Percentiles rank a stretch among this genome's conserved stretches.
phyloP scores from a whole-genome alignment of 2,113 vertebrate species.

The Cynopterus brachyotis region DNA sequence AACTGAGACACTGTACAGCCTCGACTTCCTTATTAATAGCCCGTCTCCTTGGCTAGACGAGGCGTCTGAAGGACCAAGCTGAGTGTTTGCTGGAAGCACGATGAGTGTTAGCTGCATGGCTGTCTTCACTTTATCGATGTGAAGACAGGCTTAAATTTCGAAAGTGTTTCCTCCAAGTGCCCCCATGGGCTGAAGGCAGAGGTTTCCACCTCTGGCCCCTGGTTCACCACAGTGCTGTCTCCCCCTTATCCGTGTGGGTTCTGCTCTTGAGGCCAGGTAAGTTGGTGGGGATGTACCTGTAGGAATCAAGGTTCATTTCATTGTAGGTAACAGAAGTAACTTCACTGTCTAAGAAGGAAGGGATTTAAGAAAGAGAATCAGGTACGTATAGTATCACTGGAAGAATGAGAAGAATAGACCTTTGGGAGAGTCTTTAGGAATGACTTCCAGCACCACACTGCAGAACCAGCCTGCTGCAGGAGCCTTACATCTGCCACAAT shows the following conservation, averaged over 20 bases:
- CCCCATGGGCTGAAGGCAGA: neutral
- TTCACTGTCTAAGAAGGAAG: neutral
- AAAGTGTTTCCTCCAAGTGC: neutral
- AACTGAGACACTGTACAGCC: neutral
- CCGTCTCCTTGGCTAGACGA: neutral
- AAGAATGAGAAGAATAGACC: neutral
- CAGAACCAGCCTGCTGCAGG: neutral
- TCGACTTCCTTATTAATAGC: neutral
- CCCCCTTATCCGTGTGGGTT: neutral
- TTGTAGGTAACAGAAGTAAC: neutral
- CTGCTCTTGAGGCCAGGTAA: neutral
- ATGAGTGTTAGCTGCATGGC: neutral
- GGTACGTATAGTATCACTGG: neutral
- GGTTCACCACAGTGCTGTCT: neutral
- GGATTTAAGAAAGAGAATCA: neutral
- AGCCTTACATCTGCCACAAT: neutral
- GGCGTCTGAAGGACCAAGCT: neutral
- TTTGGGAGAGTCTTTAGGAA: neutral
- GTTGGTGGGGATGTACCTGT: neutral
- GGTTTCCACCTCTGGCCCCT: neutral
- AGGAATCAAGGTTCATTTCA: neutral
- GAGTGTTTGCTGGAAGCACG: neutral
- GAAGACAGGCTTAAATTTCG: neutral
- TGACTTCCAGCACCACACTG: neutral
- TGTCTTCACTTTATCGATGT: neutral